Conservation (phyloP, 2,113 vertebrate genomes). For the Thinocorus orbignyianus region DNA sequence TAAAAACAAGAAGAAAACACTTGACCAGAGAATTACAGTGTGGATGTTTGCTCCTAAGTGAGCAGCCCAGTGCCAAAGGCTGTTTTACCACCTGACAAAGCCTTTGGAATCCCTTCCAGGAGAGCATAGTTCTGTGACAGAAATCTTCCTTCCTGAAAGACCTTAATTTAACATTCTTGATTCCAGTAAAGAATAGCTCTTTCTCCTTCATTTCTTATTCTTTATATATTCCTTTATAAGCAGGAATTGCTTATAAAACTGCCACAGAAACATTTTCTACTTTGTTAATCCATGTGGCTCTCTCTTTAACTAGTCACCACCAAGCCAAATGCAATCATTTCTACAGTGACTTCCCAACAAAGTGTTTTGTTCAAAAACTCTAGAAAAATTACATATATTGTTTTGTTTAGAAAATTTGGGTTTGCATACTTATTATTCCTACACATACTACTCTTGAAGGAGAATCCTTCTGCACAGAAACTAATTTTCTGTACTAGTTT, state of each 20-base stretch:
- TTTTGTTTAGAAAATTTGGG: neutral
- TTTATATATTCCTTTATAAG: neutral
- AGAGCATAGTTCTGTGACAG: neutral
- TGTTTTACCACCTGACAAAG: neutral
- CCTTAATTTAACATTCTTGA: neutral
- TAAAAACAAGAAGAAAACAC: constrained; percentile 56
- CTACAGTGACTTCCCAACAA: neutral
- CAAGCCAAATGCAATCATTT: neutral
- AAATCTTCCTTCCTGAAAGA: neutral
- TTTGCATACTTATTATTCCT: neutral
- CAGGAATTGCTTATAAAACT: neutral
- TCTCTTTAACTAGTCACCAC: neutral
- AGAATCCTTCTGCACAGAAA: neutral
- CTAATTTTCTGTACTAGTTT: neutral
- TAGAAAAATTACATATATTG: neutral
- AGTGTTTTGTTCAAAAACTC: neutral
- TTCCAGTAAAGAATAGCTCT: neutral
- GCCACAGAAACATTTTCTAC: neutral
- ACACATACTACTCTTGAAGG: neutral
- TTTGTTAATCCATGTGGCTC: neutral
- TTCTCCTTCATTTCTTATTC: neutral
- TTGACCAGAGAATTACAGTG: constrained; percentile 56
- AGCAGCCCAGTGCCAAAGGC: constrained; percentile 12
- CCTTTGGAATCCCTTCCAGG: neutral
- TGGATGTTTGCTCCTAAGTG: constrained; percentile 34